Base-by-base conservation (phyloP, 2,888 invertebrate species). In the Rhagonycha lutea region DNA sequence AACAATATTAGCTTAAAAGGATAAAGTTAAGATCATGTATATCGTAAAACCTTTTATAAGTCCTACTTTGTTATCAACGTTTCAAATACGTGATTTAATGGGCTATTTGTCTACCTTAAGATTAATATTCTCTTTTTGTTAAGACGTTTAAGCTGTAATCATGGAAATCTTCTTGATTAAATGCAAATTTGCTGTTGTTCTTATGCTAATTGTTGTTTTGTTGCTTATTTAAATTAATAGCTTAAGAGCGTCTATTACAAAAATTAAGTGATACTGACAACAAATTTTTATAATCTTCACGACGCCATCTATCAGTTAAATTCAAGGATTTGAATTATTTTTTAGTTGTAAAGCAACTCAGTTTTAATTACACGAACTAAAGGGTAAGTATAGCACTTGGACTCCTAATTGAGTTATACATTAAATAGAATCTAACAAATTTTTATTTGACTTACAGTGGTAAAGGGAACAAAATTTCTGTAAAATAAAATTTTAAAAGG, bases 131-230 rank as follows among this genome's bases (percentile, higher is more conserved):
- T 75, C 70, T 75, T 78, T 78, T 72, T 75, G 78, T 61, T 67
- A 75, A 75, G 72, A 73, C 69, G 70, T 78, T 75, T 75, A 72
- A 68, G 68, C 71, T 70, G 75, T 78, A 78, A 78, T 78, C 78
- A 78, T 78, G 78, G 69, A 78, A 78, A 78, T 78, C 69, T 70
- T 73, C 70, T 72, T 78, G 78, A 78, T 78, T 78, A 78, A 78
- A 78, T 78, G 78, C 75, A 78, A 78, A 78, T 78, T 75, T 72
- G 75, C 72, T 73, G 71, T 72, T 78, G 75, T 78, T 78, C 72
- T 73, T 75, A 72, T 63, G 72, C 61, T 67, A 61, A 75, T 70
- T 73, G 14, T 60, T 70, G 70, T 75, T 75, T 78, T 78, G 75
- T 68, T 68, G 61, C 61, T 70, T 63, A 28, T 29, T 69, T 63